These are phyloP conservation scores for Arrhamphus sclerolepis DNA, from an alignment of 2,797 vertebrate species.

Conservation along the genomic window DNA sequence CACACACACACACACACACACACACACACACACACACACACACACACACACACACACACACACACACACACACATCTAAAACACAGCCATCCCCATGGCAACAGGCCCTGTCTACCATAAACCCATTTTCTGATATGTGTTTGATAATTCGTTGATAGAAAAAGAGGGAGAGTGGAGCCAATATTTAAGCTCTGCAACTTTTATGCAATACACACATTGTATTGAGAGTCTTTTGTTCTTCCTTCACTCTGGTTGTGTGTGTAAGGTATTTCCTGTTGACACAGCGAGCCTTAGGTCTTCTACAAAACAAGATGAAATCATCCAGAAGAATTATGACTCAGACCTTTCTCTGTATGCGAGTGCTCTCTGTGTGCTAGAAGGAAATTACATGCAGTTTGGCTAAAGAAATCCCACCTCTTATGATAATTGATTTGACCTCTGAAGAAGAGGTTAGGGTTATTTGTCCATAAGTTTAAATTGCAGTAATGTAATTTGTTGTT, in stretches of 20 bases:
- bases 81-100: slow-evolving; percentile 76
- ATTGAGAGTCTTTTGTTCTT: slow-evolving; percentile 1
- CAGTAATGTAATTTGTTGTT: slow-evolving; percentile 4
- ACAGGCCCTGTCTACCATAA: slow-evolving; percentile 61
- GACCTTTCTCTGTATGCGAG: slow-evolving; percentile 1
- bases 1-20: no score
- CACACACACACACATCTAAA: slow-evolving; percentile 40
- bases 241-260: slow-evolving; percentile 2
- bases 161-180: background rate
- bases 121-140: slow-evolving; percentile 63
- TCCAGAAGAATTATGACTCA: slow-evolving; percentile 42
- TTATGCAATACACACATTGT: background rate
- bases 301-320: slow-evolving; percentile 11
- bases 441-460: slow-evolving; percentile 8
- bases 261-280: slow-evolving; percentile 19
- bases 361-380: slow-evolving; percentile 21
- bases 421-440: slow-evolving; percentile 25
- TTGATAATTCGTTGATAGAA: slow-evolving; percentile 3
- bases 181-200: slow-evolving; percentile 13
- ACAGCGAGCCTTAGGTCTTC: slow-evolving; percentile 27
- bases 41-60: slow-evolving; percentile 54
- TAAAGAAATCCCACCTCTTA: slow-evolving; percentile 17
- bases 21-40: no score
- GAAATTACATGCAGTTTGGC: slow-evolving; percentile 27
- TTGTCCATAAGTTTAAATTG: slow-evolving; percentile 20